Conservation (phyloP, 2,888 invertebrate genomes). For the Neoitamus cyanurus region DNA sequence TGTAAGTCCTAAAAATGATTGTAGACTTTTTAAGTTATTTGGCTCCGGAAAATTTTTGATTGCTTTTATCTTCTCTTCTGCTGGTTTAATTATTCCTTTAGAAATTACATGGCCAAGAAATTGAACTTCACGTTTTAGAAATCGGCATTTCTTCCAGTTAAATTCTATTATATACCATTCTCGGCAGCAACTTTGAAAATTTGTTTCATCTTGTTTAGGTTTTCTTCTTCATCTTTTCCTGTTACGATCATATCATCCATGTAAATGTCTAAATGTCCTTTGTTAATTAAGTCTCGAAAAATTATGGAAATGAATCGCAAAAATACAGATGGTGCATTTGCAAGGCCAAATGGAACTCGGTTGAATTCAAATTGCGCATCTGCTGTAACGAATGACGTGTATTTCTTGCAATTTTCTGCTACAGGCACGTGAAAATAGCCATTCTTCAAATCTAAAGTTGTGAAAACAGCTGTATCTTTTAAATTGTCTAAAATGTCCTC, state of each 20-base stretch:
- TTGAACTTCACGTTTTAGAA: slow-evolving; percentile 54
- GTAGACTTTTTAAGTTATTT: slow-evolving; percentile 53
- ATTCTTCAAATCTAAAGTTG: slow-evolving; percentile 58
- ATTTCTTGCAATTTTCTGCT: not conserved
- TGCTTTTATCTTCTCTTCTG: slow-evolving; percentile 52
- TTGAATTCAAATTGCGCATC: slow-evolving; percentile 13
- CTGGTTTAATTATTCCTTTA: slow-evolving; percentile 53
- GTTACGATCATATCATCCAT: slow-evolving; percentile 56
- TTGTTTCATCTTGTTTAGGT: slow-evolving; percentile 44
- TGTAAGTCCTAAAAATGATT: slow-evolving; percentile 56
- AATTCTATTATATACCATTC: slow-evolving; percentile 50
- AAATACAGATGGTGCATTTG: slow-evolving; percentile 55
- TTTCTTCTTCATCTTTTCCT: slow-evolving; percentile 45
- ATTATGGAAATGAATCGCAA: slow-evolving; percentile 53
- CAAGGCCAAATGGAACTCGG: slow-evolving; percentile 59
- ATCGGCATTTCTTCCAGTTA: slow-evolving; percentile 54
- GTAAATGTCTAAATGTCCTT: slow-evolving; percentile 51
- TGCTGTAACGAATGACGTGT: not conserved
- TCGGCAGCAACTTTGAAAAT: slow-evolving; percentile 43
- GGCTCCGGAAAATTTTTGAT: slow-evolving; percentile 55
- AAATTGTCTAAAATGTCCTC: slow-evolving; percentile 60
- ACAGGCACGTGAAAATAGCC: slow-evolving; percentile 59
- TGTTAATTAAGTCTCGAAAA: slow-evolving; percentile 42
- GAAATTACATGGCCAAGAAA: slow-evolving; percentile 56
- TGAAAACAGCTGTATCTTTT: slow-evolving; percentile 55